Evolutionary conservation across 2,888 invertebrate species (phyloP).

Genomic region (Gnatocerus cornutus): DNA sequence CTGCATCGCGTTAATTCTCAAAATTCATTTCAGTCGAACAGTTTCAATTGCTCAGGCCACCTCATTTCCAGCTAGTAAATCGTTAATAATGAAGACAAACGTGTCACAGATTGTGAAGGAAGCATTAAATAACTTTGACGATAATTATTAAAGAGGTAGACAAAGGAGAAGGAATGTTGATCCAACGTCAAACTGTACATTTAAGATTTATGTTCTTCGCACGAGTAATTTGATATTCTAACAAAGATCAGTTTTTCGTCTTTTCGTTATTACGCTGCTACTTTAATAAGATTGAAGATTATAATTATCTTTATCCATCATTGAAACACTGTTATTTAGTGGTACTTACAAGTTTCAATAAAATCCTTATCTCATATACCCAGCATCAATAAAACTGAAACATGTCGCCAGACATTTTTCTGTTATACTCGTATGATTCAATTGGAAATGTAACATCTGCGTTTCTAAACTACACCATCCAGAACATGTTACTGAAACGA

Average conservation of each 20-base stretch:
- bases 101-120: slow-evolving; percentile 36
- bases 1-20: slow-evolving; percentile 24
- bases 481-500: background rate
- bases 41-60: slow-evolving; percentile 30
- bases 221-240: background rate
- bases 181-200: slow-evolving; percentile 23
- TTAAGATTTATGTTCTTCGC: slow-evolving; percentile 12
- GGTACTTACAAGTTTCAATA: slow-evolving; percentile 7
- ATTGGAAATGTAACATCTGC: slow-evolving; percentile 17
- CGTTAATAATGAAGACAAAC: slow-evolving; percentile 45
- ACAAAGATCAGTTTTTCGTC: background rate
- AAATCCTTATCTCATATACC: slow-evolving; percentile 4
- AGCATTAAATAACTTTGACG: slow-evolving; percentile 38
- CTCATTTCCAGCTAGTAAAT: slow-evolving; percentile 40
- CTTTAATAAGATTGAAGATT: too few relatives aligned
- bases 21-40: slow-evolving; percentile 26
- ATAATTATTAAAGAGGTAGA: slow-evolving; percentile 43
- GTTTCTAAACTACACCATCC: background rate
- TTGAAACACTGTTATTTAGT: background rate
- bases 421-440: slow-evolving; percentile 18
- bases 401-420: slow-evolving; percentile 27
- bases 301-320: too few relatives aligned
- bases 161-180: slow-evolving; percentile 28
- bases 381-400: slow-evolving; percentile 17
- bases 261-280: too few relatives aligned